Conservation (phyloP, 2,888 invertebrate genomes). For the Luperina testacea region DNA sequence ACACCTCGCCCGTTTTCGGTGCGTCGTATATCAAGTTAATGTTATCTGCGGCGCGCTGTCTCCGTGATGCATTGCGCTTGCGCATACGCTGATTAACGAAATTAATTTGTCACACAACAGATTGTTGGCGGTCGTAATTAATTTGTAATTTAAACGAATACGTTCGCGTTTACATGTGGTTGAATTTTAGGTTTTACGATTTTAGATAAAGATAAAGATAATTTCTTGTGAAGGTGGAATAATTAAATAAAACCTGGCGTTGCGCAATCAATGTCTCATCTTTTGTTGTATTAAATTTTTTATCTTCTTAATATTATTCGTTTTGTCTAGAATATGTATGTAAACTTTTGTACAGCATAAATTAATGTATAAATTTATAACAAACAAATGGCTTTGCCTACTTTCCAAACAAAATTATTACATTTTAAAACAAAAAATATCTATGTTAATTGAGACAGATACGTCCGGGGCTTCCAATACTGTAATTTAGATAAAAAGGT, state of each 20-base stretch:
- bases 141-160: slow-evolving; percentile 77
- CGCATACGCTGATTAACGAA: slow-evolving; percentile 86
- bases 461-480: slow-evolving; percentile 84
- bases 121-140: slow-evolving; percentile 76
- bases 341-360: slow-evolving; percentile 28
- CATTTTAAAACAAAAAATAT: slow-evolving; percentile 66
- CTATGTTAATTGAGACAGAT: slow-evolving; percentile 83
- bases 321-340: not conserved
- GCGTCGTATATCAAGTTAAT: slow-evolving; percentile 86
- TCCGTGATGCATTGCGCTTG: slow-evolving; percentile 85
- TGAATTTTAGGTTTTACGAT: slow-evolving; percentile 35
- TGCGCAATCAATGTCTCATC: slow-evolving; percentile 14
- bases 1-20: slow-evolving; percentile 78
- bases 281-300: not conserved
- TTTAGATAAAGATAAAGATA: slow-evolving; percentile 17
- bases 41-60: slow-evolving; percentile 86
- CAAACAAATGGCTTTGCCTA: slow-evolving; percentile 60
- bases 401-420: slow-evolving; percentile 61
- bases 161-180: slow-evolving; percentile 54
- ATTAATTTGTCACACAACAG: slow-evolving; percentile 87
- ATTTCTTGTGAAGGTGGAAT: not conserved
- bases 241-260: slow-evolving; percentile 2
- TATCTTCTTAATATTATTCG: not conserved
- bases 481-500: slow-evolving; percentile 86
- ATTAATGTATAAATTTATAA: slow-evolving; percentile 49